Percentiles rank a stretch among this genome's conserved stretches.
Evolutionary conservation across 2,113 vertebrate genomes (phyloP).

Genomic region (Alectura lathami): DNA sequence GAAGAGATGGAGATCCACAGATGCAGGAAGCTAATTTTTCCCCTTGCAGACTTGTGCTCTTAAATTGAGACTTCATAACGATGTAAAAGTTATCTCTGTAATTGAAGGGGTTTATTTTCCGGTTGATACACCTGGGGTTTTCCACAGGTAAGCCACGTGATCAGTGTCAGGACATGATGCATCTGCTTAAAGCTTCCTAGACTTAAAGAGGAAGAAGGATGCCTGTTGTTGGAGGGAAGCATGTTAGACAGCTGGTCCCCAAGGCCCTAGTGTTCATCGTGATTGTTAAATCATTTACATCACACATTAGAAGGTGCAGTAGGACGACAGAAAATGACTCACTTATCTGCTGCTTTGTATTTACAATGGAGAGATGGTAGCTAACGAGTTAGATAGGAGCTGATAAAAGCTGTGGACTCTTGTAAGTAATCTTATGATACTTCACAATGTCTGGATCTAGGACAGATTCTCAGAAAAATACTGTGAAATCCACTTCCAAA

Average conservation of each 20-base stretch:
- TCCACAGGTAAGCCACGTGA: constrained; percentile 28
- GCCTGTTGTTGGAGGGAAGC: neutral
- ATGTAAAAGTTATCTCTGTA: constrained; percentile 11
- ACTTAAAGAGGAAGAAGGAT: constrained; percentile 38
- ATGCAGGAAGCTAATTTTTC: neutral
- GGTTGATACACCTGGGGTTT: neutral
- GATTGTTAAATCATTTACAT: constrained; percentile 62
- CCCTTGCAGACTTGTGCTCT: neutral
- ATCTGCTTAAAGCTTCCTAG: constrained; percentile 13
- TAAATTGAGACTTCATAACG: constrained; percentile 24
- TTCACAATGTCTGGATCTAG: neutral
- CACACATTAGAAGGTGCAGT: constrained; percentile 20
- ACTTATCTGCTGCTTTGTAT: neutral
- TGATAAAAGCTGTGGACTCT: neutral
- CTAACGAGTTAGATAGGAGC: neutral
- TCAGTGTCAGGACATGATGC: constrained; percentile 1
- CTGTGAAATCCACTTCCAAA: neutral
- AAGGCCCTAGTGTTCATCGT: constrained; percentile 23
- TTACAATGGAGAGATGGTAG: constrained; percentile 2
- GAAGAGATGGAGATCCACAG: neutral
- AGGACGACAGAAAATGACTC: constrained; percentile 19
- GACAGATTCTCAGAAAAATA: neutral
- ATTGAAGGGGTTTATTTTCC: constrained; percentile 42
- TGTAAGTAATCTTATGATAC: neutral
- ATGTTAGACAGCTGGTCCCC: constrained; percentile 48